These are phyloP conservation scores for Gymnocypris eckloni DNA, from an alignment of 2,797 vertebrate species.

Conservation along the genomic window DNA sequence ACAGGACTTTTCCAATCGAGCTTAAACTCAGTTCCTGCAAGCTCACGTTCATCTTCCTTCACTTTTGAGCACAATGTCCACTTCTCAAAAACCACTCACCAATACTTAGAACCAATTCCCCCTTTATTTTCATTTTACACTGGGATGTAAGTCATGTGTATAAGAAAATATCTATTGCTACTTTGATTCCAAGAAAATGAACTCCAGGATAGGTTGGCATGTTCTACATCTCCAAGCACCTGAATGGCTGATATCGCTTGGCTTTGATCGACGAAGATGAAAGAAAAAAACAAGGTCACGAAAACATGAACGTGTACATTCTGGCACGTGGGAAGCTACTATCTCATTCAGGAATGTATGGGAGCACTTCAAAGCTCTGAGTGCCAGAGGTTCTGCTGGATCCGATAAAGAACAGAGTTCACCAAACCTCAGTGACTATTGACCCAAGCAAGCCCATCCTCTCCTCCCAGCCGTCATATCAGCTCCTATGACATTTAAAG, in stretches of 20 bases:
- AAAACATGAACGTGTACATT: not conserved
- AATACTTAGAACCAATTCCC: not conserved
- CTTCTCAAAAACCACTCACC: not conserved
- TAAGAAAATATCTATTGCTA: not conserved
- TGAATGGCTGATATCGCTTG: constrained; percentile 33
- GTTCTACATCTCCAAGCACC: constrained; percentile 31
- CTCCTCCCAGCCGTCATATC: constrained; percentile 61
- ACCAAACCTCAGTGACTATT: constrained; percentile 61
- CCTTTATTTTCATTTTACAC: not conserved
- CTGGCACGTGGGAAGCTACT: constrained; percentile 8
- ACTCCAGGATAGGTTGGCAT: constrained; percentile 25
- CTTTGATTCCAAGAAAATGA: constrained; percentile 23
- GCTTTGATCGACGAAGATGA: constrained; percentile 46
- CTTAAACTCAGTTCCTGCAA: not conserved
- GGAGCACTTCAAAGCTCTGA: constrained; percentile 35
- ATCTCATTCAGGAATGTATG: constrained; percentile 36
- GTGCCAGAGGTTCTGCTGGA: constrained; percentile 35
- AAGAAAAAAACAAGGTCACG: constrained; percentile 37
- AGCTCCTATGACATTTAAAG: constrained; percentile 74
- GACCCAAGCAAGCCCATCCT: constrained; percentile 52
- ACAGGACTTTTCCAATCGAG: not conserved
- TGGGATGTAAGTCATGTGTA: not conserved
- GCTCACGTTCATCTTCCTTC: not conserved
- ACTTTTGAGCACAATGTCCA: not conserved
- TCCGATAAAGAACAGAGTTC: constrained; percentile 48